Evolutionary conservation across 2,113 vertebrate genomes (phyloP), one percentile per base, ranked within the genome.

Genomic region (Zingel zingel): DNA sequence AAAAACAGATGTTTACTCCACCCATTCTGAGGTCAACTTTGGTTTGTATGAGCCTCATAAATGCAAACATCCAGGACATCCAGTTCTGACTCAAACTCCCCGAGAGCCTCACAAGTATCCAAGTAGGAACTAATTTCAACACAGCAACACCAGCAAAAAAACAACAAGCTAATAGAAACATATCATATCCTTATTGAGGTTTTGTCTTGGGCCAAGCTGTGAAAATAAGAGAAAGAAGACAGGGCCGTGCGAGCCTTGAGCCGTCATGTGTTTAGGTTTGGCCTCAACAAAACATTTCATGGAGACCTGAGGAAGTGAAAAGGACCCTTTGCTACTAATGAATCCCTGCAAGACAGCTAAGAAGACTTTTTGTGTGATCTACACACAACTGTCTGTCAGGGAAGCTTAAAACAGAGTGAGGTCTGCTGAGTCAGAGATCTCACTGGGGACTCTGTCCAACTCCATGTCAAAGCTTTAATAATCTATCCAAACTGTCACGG

Each of bases 1-100:
- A 87, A 43, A 88, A 88, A 87, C 87, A 92, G 87, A 92, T 90
- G 87, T 86, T 89, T 68, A 85, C 91, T 83, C 86, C 90, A 89
- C 89, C 90, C 89, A 87, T 71, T 67, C 51, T 86, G 87, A 89
- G 88, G 86, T 89, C 81, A 84, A 39, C 65, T 68, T 80, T 23
- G 81, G 69, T 81, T 70, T 47, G n/a, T 45, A 30, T 56, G 33
- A 79, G 51, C 64, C 71, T 79, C 77, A 70, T 74, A 79, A 88
- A 78, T 14, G 48, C 54, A 71, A 59, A 72, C 57, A 59, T 80
- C 23, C 66, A 65, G 19, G 53, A 74, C 51, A 83, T 54, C 51
- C 6, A 2, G 33, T 65, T 75, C 50, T 43, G 56, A 70, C 45
- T 62, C 14, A 3, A 79, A 77, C 30, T 83, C 85, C 77, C 61